Evolutionary conservation across 2,797 vertebrate genomes (phyloP).

Genomic region (Gymnodraco acuticeps): DNA sequence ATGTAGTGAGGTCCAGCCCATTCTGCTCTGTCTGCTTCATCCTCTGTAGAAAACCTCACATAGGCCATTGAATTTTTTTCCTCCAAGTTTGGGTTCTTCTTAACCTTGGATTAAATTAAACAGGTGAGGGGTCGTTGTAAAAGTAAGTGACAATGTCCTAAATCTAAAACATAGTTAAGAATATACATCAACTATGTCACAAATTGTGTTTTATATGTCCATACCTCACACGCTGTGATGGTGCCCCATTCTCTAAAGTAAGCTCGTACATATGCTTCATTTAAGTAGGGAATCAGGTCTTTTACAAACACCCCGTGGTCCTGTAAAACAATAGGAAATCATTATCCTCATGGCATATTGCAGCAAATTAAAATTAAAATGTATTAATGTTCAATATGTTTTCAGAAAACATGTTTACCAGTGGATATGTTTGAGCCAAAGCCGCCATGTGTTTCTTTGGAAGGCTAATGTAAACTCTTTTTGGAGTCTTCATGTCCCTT

Average conservation of each 20-base stretch:
- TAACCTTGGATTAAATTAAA: constrained; percentile 53
- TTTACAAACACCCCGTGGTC: constrained; percentile 72
- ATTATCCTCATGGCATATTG: background rate
- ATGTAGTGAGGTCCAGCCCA: constrained; percentile 65
- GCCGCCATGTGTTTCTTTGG: constrained; percentile 49
- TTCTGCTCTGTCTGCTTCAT: constrained; percentile 70
- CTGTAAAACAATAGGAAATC: constrained; percentile 45
- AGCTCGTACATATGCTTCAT: constrained; percentile 52
- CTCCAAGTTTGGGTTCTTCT: background rate
- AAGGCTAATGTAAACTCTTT: constrained; percentile 52
- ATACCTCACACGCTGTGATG: constrained; percentile 65
- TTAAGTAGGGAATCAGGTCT: constrained; percentile 62
- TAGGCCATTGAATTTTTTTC: constrained; percentile 39
- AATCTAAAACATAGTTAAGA: too few species aligned
- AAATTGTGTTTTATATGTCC: too few species aligned
- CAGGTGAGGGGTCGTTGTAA: background rate
- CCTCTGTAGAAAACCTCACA: constrained; percentile 65
- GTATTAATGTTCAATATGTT: background rate
- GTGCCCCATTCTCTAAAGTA: constrained; percentile 75
- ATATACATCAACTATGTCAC: too few species aligned
- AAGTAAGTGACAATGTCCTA: background rate
- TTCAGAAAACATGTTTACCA: constrained; percentile 54
- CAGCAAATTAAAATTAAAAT: background rate
- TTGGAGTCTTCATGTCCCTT: background rate
- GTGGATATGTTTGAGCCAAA: constrained; percentile 44